These are phyloP conservation scores for Heterodera filipjevi DNA, from an alignment of 2,888 invertebrate genomes.

Conservation along the genomic window DNA sequence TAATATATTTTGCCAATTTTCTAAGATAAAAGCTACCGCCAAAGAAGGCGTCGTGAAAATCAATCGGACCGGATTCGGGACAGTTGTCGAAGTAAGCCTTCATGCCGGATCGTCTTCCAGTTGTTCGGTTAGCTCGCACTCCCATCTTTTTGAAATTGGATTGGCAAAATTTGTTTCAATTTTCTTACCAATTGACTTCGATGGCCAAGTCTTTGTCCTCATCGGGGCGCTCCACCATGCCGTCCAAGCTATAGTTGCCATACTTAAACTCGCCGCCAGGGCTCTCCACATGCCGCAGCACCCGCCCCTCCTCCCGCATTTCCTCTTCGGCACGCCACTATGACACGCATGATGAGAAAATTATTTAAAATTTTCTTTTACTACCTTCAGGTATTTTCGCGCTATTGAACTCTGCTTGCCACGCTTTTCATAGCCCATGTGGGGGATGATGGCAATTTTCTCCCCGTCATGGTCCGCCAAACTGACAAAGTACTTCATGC, in stretches of 20 bases:
- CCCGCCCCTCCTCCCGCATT: neutral
- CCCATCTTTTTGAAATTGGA: constrained; percentile 10
- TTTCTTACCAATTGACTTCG: neutral
- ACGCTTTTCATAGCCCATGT: neutral
- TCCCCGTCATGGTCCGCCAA: neutral
- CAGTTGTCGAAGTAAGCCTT: neutral
- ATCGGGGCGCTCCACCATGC: neutral
- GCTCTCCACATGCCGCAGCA: neutral
- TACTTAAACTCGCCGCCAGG: constrained; percentile 9
- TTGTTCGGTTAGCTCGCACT: neutral
- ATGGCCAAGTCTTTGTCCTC: neutral
- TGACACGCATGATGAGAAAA: too few species aligned
- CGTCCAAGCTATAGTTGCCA: constrained; percentile 20
- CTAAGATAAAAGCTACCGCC: too few species aligned
- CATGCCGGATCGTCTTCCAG: constrained; percentile 1
- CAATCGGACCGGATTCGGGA: neutral
- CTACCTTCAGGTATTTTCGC: neutral
- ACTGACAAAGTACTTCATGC: neutral
- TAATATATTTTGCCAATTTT: too few species aligned
- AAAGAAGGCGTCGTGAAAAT: constrained; percentile 5
- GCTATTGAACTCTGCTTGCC: neutral
- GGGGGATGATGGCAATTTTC: neutral
- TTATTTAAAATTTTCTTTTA: too few species aligned
- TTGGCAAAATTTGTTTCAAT: neutral
- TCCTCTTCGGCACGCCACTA: neutral